phyloP scores from a whole-genome alignment of 1,140 invertebrate species.

The Trichonephila clavipes region DNA sequence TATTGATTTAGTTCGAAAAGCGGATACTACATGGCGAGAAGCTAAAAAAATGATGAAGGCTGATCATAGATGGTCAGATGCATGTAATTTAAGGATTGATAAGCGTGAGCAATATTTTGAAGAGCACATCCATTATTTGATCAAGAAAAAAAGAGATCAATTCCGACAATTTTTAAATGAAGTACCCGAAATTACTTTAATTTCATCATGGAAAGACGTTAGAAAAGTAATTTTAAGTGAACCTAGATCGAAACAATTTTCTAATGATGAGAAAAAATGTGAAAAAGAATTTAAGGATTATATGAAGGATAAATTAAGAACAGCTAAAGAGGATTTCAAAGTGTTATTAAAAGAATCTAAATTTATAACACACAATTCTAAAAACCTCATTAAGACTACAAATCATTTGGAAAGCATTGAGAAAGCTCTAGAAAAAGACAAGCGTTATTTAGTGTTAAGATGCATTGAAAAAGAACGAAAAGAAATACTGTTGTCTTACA shows the following conservation, averaged over 20 bases:
- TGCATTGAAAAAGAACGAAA: constrained; percentile 93
- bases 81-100: constrained; percentile 91
- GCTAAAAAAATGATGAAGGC: constrained; percentile 95
- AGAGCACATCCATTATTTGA: constrained; percentile 92
- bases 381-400: constrained; percentile 85
- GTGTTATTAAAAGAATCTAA: constrained; percentile 97
- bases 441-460: constrained; percentile 91
- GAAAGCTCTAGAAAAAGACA: constrained; percentile 83
- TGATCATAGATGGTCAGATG: constrained; percentile 95
- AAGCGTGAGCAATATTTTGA: constrained; percentile 95
- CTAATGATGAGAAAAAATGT: constrained; percentile 92
- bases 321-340: constrained; percentile 94
- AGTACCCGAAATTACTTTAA: constrained; percentile 86
- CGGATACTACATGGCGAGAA: constrained; percentile 96
- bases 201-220: constrained; percentile 95
- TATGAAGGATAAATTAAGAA: constrained; percentile 94
- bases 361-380: constrained; percentile 93
- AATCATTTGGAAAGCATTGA: constrained; percentile 92
- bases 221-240: constrained; percentile 94
- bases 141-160: constrained; percentile 94
- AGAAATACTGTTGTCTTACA: constrained; percentile 91
- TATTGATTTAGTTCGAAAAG: constrained; percentile 94
- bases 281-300: constrained; percentile 98
- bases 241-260: constrained; percentile 93
- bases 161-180: constrained; percentile 86